These are phyloP conservation scores for Acipenser ruthenus DNA, from an alignment of 2,797 vertebrate genomes.

Conservation along the genomic window DNA sequence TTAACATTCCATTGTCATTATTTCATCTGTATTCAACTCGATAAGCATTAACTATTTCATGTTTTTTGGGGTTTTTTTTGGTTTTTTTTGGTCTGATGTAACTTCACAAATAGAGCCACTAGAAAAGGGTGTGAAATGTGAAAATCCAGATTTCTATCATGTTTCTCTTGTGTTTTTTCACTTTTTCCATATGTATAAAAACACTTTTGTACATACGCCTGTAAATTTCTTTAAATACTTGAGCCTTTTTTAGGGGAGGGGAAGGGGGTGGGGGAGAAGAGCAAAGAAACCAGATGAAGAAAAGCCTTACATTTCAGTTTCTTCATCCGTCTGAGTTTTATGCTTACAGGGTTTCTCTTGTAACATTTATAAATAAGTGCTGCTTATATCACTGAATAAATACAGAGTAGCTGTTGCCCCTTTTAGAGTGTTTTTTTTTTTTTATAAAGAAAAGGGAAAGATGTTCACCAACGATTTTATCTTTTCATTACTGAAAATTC, in stretches of 20 bases:
- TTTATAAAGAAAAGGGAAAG: slow-evolving; percentile 93
- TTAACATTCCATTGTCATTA: slow-evolving; percentile 92
- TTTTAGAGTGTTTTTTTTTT: slow-evolving; percentile 46
- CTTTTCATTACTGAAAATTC: slow-evolving; percentile 95
- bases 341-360: slow-evolving; percentile 98
- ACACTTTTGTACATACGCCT: slow-evolving; percentile 94
- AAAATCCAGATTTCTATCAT: slow-evolving; percentile 69
- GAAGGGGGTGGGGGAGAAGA: slow-evolving; percentile 56
- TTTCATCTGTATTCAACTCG: slow-evolving; percentile 70
- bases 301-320: slow-evolving; percentile 99
- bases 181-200: slow-evolving; percentile 55
- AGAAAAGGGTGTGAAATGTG: slow-evolving; percentile 93
- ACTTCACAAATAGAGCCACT: slow-evolving; percentile 89
- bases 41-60: slow-evolving; percentile 83
- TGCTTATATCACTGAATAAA: slow-evolving; percentile 98
- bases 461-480: slow-evolving; percentile 83
- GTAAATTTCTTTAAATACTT: slow-evolving; percentile 99
- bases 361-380: slow-evolving; percentile 95
- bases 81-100: slow-evolving; percentile 53
- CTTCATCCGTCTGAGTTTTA: slow-evolving; percentile 93
- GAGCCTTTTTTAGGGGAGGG: slow-evolving; percentile 82
- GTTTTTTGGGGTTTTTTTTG: slow-evolving; percentile 47
- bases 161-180: slow-evolving; percentile 52
- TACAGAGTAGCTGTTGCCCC: slow-evolving; percentile 83
- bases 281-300: slow-evolving; percentile 86